A percentile compares a stretch with the other conserved stretches of the same genome.
Conservation (phyloP, 2,797 vertebrate species). For the Triplophysa yarkandensis region DNA sequence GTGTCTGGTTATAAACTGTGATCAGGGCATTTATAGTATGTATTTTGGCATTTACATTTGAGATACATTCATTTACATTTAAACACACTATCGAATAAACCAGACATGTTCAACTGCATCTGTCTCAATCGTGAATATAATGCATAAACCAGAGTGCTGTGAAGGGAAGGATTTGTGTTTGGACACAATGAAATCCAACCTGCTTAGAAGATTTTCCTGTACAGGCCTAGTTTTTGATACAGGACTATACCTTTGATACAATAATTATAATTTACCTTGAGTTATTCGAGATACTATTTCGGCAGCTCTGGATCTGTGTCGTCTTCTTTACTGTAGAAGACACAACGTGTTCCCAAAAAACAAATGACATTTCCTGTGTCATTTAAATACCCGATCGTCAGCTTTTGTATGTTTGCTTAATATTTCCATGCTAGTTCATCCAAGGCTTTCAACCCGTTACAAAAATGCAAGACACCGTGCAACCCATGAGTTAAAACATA, state of each 20-base stretch:
- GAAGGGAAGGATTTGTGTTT: too few species aligned
- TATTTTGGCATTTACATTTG: too few species aligned
- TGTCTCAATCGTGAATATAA: too few species aligned
- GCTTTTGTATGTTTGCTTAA: slow-evolving; percentile 5
- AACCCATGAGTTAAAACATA: not conserved
- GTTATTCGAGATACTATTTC: not conserved
- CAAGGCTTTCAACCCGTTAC: not conserved
- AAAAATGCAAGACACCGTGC: not conserved
- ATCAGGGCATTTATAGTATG: too few species aligned
- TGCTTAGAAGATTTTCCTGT: not conserved
- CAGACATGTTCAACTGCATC: too few species aligned
- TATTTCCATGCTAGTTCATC: slow-evolving; percentile 12
- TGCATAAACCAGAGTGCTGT: too few species aligned
- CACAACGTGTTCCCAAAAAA: not conserved
- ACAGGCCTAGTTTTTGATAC: not conserved
- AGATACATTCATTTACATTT: too few species aligned
- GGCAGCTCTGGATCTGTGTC: not conserved
- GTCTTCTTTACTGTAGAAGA: not conserved
- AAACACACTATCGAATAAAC: too few species aligned
- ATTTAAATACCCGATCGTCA: slow-evolving; percentile 12
- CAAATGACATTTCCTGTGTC: slow-evolving; percentile 1
- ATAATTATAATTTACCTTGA: not conserved
- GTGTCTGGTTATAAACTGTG: too few species aligned
- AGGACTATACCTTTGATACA: not conserved
- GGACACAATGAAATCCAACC: not conserved